Base-by-base conservation (phyloP, 2,797 vertebrate species). In the Sebastes iracundus region DNA sequence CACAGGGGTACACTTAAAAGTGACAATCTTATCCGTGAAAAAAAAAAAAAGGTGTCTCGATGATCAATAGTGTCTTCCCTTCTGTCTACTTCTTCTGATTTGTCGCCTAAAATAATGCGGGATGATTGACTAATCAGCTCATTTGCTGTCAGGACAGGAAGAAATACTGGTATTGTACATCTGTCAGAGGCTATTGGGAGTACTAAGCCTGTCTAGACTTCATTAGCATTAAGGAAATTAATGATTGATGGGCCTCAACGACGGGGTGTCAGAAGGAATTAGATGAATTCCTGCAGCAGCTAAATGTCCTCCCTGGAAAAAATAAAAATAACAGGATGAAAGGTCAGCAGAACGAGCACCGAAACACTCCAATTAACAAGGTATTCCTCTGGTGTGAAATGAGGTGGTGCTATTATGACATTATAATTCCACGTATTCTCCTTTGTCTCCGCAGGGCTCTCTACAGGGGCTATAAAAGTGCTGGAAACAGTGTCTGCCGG, bases 111-210 rank as follows among this genome's bases (percentile, higher is more conserved):
- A 85, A 84, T 78, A 75, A 71, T 27, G 60, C 10, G 1, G n/a
- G 33, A 71, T 85, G 81, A 88, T 77, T 88, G 85, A 89, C 80
- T 85, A 64, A 86, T 90, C 64, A 86, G 77, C 82, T 87, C 77
- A 82, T 86, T 81, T 76, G 77, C 75, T 73, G 72, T 84, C 83
- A 63, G 35, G 59, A 75, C 46, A 64, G 68, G 72, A 86, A 73
- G 78, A 82, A 79, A 82, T 58, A 69, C 75, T 59, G 10, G 52
- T 61, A 59, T 52, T 89, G 32, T 80, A 77, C 86, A 83, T 85
- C 86, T 86, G 81, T 93, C 86, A 72, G 59, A 59, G 69, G 46
- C 85, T 83, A 72, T 33, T 3, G 27, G 49, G 83, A 80, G 70
- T 58, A 68, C 63, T 79, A 42, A 69, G 75, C 27, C 83, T 90